Percentiles rank a stretch among this genome's conserved stretches.
Evolutionary conservation across 2,113 vertebrate genomes (phyloP).

Genomic region (Semnornis frantzii): DNA sequence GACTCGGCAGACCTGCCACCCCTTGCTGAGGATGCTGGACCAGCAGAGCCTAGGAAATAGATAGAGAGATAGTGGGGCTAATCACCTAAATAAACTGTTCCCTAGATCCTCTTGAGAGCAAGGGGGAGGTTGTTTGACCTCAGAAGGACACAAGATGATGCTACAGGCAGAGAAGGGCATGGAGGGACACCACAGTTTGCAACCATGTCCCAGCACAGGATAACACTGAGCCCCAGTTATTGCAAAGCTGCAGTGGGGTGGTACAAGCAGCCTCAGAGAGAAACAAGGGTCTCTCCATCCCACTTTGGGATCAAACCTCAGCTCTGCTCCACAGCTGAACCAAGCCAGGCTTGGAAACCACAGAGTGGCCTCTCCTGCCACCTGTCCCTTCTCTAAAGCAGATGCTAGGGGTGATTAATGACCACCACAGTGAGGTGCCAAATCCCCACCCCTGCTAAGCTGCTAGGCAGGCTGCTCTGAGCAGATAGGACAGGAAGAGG

Average conservation of each 20-base stretch:
- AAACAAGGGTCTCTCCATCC: neutral
- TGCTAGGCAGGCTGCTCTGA: neutral
- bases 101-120: neutral
- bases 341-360: neutral
- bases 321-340: neutral
- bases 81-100: neutral
- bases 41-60: neutral
- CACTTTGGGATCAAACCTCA: neutral
- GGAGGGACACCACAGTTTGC: neutral
- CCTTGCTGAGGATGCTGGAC: neutral
- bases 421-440: neutral
- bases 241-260: neutral
- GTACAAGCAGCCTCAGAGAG: neutral
- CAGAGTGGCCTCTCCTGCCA: neutral
- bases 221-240: neutral
- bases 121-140: neutral
- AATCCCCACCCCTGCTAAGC: neutral
- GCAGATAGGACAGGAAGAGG: neutral
- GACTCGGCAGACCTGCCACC: neutral
- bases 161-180: neutral
- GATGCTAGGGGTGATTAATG: neutral
- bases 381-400: neutral
- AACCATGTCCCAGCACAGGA: neutral
- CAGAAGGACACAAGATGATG: too few species aligned
- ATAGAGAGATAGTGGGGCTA: neutral